Percentiles rank a stretch among this genome's conserved stretches.
Conservation (phyloP, 2,888 invertebrate genomes). For the Anodontia alba region DNA sequence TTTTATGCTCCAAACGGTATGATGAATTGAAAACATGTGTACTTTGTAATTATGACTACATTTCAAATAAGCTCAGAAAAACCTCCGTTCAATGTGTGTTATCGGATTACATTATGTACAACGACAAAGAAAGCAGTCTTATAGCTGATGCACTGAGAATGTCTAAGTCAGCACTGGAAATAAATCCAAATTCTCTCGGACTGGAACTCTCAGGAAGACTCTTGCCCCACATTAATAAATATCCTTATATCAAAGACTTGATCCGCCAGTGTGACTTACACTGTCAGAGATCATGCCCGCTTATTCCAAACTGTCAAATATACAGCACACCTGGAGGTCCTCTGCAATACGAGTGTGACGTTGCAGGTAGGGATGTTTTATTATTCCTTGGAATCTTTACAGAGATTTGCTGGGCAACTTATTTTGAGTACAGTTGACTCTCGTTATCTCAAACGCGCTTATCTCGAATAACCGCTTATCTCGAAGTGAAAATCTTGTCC, state of each 20-base stretch:
- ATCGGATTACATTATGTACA: slow-evolving; percentile 90
- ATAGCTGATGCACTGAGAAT: slow-evolving; percentile 96
- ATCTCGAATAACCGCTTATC: too few species aligned
- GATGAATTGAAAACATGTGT: slow-evolving; percentile 96
- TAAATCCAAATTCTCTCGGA: slow-evolving; percentile 96
- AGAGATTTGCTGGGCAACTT: too few species aligned
- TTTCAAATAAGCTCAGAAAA: slow-evolving; percentile 96
- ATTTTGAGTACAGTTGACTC: too few species aligned
- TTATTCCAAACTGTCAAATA: slow-evolving; percentile 80
- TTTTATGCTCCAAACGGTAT: slow-evolving; percentile 85
- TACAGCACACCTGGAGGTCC: slow-evolving; percentile 81
- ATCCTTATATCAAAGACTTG: slow-evolving; percentile 65
- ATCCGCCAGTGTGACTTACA: slow-evolving; percentile 77
- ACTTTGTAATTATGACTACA: slow-evolving; percentile 98
- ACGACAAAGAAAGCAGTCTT: slow-evolving; percentile 91
- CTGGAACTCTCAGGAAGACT: slow-evolving; percentile 96
- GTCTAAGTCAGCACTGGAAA: slow-evolving; percentile 95
- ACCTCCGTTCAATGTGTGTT: slow-evolving; percentile 97
- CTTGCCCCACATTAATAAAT: slow-evolving; percentile 87
- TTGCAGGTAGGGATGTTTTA: slow-evolving; percentile 50
- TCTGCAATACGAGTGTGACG: slow-evolving; percentile 78
- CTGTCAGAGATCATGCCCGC: slow-evolving; percentile 70
- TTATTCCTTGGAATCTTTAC: too few species aligned
- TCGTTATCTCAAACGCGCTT: too few species aligned
- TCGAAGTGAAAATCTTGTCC: too few species aligned